Evolutionary conservation across 2,113 vertebrate genomes (phyloP).

Genomic region (Hippocampus comes): DNA sequence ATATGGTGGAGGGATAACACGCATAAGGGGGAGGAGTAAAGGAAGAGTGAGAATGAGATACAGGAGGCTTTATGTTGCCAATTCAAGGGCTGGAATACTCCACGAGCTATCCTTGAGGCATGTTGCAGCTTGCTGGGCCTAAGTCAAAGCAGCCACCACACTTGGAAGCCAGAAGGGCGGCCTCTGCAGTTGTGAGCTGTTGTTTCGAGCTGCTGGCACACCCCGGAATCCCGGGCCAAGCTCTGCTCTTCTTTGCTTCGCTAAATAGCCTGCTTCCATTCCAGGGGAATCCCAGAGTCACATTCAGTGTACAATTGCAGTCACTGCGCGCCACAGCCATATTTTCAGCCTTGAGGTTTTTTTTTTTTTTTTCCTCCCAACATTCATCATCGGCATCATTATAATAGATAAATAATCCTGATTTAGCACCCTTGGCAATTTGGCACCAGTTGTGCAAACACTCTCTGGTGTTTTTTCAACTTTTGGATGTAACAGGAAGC

Average conservation of each 20-base stretch:
- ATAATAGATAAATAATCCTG: constrained; percentile 18
- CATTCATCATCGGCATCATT: constrained; percentile 18
- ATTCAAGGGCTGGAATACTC: constrained; percentile 39
- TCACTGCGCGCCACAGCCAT: constrained; percentile 23
- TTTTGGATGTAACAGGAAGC: background rate
- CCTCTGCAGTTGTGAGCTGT: constrained; percentile 69
- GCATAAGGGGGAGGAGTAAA: constrained; percentile 39
- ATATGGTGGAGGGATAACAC: constrained; percentile 30
- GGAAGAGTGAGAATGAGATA: constrained; percentile 38
- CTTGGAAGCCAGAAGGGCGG: constrained; percentile 66
- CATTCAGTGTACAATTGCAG: constrained; percentile 19
- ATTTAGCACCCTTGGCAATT: constrained; percentile 24
- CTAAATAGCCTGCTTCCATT: constrained; percentile 53
- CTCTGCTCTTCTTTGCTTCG: constrained; percentile 35
- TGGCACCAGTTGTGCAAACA: constrained; percentile 12
- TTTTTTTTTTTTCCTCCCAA: constrained; percentile 2
- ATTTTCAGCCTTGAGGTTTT: constrained; percentile 10
- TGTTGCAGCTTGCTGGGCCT: constrained; percentile 71
- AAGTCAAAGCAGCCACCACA: constrained; percentile 73
- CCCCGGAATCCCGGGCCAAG: constrained; percentile 44
- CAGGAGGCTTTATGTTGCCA: constrained; percentile 62
- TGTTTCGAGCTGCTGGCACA: constrained; percentile 57
- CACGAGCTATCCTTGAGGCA: constrained; percentile 65
- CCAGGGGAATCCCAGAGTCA: constrained; percentile 63
- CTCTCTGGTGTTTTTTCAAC: constrained; percentile 14